These are phyloP conservation scores for Anastrepha ludens DNA, from an alignment of 1,140 invertebrate genomes.

Conservation along the genomic window DNA sequence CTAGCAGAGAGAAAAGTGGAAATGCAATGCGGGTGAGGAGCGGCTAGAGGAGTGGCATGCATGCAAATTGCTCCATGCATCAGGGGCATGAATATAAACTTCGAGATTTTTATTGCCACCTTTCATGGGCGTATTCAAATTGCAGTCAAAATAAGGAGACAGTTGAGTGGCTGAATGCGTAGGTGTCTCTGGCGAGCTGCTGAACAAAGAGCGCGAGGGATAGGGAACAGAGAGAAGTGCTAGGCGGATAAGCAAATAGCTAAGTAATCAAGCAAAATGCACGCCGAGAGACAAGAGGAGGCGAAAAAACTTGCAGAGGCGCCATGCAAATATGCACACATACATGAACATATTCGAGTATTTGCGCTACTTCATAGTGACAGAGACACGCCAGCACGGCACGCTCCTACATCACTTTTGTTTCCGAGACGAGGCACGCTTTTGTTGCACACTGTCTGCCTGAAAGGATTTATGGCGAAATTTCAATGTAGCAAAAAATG, in stretches of 20 bases:
- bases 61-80: constrained; percentile 20
- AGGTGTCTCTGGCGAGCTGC: background rate
- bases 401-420: background rate
- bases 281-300: background rate
- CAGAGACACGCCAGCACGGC: background rate
- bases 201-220: background rate
- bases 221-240: background rate
- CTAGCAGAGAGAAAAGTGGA: constrained; percentile 13
- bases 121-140: constrained; percentile 52
- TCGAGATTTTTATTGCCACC: constrained; percentile 51
- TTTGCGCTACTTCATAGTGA: background rate
- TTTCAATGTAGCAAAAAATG: constrained; percentile 47
- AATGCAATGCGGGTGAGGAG: background rate
- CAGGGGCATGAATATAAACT: constrained; percentile 47
- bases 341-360: background rate
- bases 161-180: constrained; percentile 45
- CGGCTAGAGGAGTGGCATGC: background rate
- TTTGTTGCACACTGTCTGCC: constrained; percentile 43
- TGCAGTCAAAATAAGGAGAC: constrained; percentile 46
- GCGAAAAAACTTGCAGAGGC: constrained; percentile 30
- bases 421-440: constrained; percentile 7
- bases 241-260: constrained; percentile 29
- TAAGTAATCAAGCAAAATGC: background rate
- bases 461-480: constrained; percentile 51
- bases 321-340: background rate